These are phyloP conservation scores for Salvator merianae DNA, from an alignment of 2,113 vertebrate genomes.

Conservation along the genomic window DNA sequence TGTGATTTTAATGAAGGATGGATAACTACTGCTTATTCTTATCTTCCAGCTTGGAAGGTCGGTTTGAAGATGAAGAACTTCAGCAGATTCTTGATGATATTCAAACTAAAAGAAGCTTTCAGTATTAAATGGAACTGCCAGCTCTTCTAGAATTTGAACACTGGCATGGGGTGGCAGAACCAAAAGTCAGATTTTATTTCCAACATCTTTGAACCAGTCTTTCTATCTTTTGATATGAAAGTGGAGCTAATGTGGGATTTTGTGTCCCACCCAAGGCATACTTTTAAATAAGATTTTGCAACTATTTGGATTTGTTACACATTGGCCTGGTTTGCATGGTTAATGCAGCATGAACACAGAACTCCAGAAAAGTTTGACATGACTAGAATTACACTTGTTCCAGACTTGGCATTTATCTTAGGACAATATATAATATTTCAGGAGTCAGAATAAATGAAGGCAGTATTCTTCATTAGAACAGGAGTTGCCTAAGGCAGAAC, in stretches of 20 bases:
- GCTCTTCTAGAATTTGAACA: neutral
- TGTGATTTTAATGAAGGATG: neutral
- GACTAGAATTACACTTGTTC: conserved; percentile 25
- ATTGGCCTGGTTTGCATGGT: neutral
- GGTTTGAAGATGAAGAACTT: conserved; percentile 95
- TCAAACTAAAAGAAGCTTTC: conserved; percentile 98
- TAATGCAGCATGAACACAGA: neutral
- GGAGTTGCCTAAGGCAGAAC: conserved; percentile 12
- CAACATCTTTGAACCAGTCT: neutral
- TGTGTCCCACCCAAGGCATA: neutral
- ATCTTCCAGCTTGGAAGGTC: conserved; percentile 87
- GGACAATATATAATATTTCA: neutral
- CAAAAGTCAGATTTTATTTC: neutral
- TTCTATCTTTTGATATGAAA: neutral
- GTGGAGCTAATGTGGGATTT: neutral
- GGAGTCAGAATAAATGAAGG: neutral
- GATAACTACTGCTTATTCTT: conserved; percentile 1
- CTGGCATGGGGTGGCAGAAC: neutral
- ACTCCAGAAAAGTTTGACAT: conserved; percentile 22
- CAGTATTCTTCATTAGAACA: neutral
- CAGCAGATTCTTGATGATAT: conserved; percentile 98
- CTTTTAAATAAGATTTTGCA: neutral
- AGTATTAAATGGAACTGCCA: conserved; percentile 77
- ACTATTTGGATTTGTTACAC: neutral
- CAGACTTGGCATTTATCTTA: neutral